Evolutionary conservation across 1,140 invertebrate species (phyloP).

Genomic region (Eulimnadia texana): DNA sequence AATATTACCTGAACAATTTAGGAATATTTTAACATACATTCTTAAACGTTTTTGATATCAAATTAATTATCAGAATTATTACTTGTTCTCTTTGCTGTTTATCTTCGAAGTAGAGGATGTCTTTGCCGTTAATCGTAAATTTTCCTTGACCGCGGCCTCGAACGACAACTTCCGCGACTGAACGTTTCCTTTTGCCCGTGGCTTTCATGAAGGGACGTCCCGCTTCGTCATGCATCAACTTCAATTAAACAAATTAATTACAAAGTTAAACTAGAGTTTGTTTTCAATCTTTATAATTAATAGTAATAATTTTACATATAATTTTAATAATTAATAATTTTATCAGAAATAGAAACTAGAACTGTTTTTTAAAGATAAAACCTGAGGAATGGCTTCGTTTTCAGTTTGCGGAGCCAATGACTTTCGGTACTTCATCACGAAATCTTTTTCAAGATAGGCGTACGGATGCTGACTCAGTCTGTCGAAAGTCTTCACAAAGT

Average conservation of each 20-base stretch:
- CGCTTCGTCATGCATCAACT: slow-evolving; percentile 48
- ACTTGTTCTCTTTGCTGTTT: slow-evolving; percentile 58
- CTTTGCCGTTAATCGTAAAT: slow-evolving; percentile 63
- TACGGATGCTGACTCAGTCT: slow-evolving; percentile 54
- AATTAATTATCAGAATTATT: slow-evolving; percentile 22
- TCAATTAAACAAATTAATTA: slow-evolving; percentile 24
- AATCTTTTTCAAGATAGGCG: slow-evolving; percentile 38
- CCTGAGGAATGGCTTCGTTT: slow-evolving; percentile 27
- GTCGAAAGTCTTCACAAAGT: slow-evolving; percentile 55
- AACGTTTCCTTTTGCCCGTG: slow-evolving; percentile 51
- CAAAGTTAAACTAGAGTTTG: too few species aligned
- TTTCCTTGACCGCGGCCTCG: slow-evolving; percentile 61
- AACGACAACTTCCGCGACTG: slow-evolving; percentile 48
- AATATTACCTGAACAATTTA: slow-evolving; percentile 48
- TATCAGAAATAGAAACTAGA: neutral
- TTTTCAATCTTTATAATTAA: too few species aligned
- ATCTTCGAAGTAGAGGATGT: slow-evolving; percentile 56
- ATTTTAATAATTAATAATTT: neutral
- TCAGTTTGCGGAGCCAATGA: slow-evolving; percentile 36
- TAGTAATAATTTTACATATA: slow-evolving; percentile 14
- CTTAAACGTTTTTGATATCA: slow-evolving; percentile 11
- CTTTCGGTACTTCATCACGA: slow-evolving; percentile 52
- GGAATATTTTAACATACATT: slow-evolving; percentile 8
- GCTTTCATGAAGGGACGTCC: slow-evolving; percentile 50
- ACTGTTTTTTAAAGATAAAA: slow-evolving; percentile 12